Conservation (phyloP, 2,888 invertebrate species). For the Xylota sylvarum region DNA sequence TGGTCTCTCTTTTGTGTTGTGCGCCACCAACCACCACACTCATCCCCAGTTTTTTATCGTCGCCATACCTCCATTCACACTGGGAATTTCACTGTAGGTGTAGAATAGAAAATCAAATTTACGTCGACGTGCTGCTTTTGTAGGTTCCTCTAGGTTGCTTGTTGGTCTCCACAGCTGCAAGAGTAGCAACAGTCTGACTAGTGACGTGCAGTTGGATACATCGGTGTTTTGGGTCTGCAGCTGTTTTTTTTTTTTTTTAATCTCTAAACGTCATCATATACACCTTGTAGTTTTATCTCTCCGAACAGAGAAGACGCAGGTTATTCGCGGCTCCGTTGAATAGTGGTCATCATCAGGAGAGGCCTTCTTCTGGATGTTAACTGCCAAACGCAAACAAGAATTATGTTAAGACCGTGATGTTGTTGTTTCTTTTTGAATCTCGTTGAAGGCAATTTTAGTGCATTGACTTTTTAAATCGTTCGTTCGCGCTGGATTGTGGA, state of each 20-base stretch:
- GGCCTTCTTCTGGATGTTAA: slow-evolving; percentile 34
- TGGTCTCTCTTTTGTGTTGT: slow-evolving; percentile 65
- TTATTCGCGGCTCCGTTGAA: slow-evolving; percentile 41
- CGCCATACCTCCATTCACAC: slow-evolving; percentile 55
- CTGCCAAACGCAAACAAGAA: slow-evolving; percentile 52
- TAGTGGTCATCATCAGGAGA: slow-evolving; percentile 49
- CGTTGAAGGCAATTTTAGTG: slow-evolving; percentile 80
- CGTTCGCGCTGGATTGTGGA: slow-evolving; percentile 43
- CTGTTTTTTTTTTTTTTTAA: slow-evolving; percentile 24
- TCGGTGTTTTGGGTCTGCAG: slow-evolving; percentile 57
- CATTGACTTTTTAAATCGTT: slow-evolving; percentile 79
- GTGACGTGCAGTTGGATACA: slow-evolving; percentile 77
- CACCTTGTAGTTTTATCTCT: slow-evolving; percentile 48
- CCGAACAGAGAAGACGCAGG: slow-evolving; percentile 46
- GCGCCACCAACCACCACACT: slow-evolving; percentile 50
- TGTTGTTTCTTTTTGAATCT: slow-evolving; percentile 38
- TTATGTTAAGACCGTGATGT: slow-evolving; percentile 33
- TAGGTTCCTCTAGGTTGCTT: slow-evolving; percentile 71
- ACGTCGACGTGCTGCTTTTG: slow-evolving; percentile 58
- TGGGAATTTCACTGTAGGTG: slow-evolving; percentile 68
- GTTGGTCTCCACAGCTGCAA: slow-evolving; percentile 72
- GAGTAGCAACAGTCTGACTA: slow-evolving; percentile 76
- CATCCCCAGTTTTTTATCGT: slow-evolving; percentile 60
- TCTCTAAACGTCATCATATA: slow-evolving; percentile 32
- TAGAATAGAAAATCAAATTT: slow-evolving; percentile 72